phyloP scores from a whole-genome alignment of 2,888 invertebrate genomes.

The Lumbricus terrestris region DNA sequence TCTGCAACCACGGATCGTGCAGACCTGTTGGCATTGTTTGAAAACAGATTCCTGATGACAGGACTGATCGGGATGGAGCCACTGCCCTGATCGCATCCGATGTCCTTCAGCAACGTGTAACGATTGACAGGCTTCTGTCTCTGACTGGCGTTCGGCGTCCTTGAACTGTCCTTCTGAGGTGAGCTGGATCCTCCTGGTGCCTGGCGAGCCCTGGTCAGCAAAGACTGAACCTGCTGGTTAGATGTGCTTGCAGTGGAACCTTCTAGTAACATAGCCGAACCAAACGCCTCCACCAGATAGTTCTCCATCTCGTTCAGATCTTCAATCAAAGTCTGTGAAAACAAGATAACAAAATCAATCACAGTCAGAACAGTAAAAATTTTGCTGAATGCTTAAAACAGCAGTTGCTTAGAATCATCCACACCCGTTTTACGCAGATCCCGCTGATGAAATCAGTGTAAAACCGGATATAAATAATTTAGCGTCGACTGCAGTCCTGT shows the following conservation, averaged over 20 bases:
- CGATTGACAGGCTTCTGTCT: background rate
- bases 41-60: constrained; percentile 10
- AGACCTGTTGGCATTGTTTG: background rate
- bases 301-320: background rate
- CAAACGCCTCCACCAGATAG: background rate
- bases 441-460: background rate
- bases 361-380: background rate
- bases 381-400: background rate
- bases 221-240: background rate
- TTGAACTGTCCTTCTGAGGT: background rate
- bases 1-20: background rate
- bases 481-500: background rate
- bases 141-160: background rate
- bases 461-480: background rate
- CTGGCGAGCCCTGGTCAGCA: background rate
- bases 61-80: background rate
- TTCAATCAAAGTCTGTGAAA: background rate
- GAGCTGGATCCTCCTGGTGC: background rate
- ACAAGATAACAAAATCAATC: background rate
- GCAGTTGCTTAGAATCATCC: background rate
- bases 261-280: background rate
- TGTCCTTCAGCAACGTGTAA: constrained; percentile 6
- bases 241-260: background rate
- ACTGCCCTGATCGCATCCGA: background rate
- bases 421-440: background rate